A percentile compares a stretch with the other conserved stretches of the same genome.
Conservation (phyloP, 2,888 invertebrate genomes). For the Thelaira solivaga region DNA sequence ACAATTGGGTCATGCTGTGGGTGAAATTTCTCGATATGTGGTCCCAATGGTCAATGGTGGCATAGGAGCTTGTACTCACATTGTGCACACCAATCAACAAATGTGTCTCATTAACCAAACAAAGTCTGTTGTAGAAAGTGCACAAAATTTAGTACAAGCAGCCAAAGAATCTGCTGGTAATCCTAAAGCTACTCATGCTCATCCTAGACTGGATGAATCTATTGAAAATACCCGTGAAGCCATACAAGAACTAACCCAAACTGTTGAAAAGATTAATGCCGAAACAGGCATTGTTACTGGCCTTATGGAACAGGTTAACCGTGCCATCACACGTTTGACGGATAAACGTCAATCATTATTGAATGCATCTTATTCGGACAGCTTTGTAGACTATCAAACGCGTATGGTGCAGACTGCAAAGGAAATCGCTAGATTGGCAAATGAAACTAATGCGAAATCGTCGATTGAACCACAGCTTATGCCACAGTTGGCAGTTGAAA, state of each 20-base stretch:
- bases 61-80: slow-evolving; percentile 92
- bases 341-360: slow-evolving; percentile 85
- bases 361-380: slow-evolving; percentile 83
- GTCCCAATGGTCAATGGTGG: slow-evolving; percentile 91
- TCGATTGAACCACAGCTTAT: slow-evolving; percentile 86
- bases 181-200: slow-evolving; percentile 88
- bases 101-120: slow-evolving; percentile 92
- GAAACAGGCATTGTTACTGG: slow-evolving; percentile 93
- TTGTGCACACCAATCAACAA: slow-evolving; percentile 92
- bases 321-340: slow-evolving; percentile 89
- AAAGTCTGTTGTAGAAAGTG: slow-evolving; percentile 96
- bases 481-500: slow-evolving; percentile 89
- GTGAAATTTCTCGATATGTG: slow-evolving; percentile 85
- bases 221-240: slow-evolving; percentile 87
- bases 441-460: slow-evolving; percentile 94
- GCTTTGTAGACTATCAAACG: slow-evolving; percentile 97
- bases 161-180: slow-evolving; percentile 95
- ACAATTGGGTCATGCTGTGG: slow-evolving; percentile 92
- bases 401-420: slow-evolving; percentile 96
- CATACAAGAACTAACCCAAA: slow-evolving; percentile 87
- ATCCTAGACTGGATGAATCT: slow-evolving; percentile 90
- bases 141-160: slow-evolving; percentile 88
- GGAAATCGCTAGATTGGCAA: slow-evolving; percentile 93
- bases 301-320: slow-evolving; percentile 92
- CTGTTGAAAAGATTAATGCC: slow-evolving; percentile 89